Evolutionary conservation across 1,140 invertebrate genomes (phyloP).

Genomic region (Tribolium madens): DNA sequence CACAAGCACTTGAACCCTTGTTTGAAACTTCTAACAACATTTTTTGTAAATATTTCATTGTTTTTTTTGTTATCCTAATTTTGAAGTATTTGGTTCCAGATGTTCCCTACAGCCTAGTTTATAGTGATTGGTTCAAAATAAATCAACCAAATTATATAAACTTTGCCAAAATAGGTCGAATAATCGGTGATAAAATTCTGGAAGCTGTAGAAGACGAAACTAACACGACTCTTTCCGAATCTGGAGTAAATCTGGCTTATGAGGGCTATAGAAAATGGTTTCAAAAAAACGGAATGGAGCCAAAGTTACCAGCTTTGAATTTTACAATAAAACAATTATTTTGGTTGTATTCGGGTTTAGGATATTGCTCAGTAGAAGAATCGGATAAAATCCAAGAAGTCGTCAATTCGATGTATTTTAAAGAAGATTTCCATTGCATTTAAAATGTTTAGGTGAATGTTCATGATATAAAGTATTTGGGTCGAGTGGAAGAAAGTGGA

Average conservation of each 20-base stretch:
- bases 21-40: slow-evolving; percentile 7
- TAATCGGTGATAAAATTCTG: background rate
- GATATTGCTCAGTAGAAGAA: background rate
- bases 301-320: slow-evolving; percentile 4
- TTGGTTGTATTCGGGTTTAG: slow-evolving; percentile 8
- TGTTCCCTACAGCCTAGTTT: background rate
- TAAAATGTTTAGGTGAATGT: background rate
- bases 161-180: slow-evolving; percentile 1
- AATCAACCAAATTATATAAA: slow-evolving; percentile 36
- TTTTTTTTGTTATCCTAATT: background rate
- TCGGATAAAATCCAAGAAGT: background rate
- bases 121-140: slow-evolving; percentile 4
- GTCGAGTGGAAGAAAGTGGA: background rate
- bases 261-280: background rate
- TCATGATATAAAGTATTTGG: background rate
- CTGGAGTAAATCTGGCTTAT: slow-evolving; percentile 12
- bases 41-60: background rate
- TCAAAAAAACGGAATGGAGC: background rate
- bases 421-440: slow-evolving; percentile 30
- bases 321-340: slow-evolving; percentile 26
- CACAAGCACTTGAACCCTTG: background rate
- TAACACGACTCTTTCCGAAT: background rate
- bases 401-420: background rate
- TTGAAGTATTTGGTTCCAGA: background rate
- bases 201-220: background rate